Percentiles rank a stretch among this genome's conserved stretches.
Conservation (phyloP, 2,888 invertebrate species). For the Mimumesa dahlbomi region DNA sequence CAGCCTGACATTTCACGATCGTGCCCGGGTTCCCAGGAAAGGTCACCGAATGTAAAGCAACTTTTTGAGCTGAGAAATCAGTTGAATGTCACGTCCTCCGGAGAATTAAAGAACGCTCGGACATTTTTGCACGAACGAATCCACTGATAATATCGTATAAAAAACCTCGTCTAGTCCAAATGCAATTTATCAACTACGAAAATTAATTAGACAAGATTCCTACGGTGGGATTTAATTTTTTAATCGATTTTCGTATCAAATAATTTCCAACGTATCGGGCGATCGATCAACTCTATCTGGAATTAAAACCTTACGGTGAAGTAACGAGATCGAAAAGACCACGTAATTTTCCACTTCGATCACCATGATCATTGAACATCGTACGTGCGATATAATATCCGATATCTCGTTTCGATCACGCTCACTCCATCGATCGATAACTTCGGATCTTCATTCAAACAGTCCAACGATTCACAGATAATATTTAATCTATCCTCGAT, state of each 20-base stretch:
- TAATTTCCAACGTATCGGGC: not conserved
- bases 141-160: no score
- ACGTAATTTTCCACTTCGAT: conserved; percentile 18
- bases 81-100: conserved; percentile 25
- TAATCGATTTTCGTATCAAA: not conserved
- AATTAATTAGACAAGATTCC: no score
- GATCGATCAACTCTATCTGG: not conserved
- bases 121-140: no score
- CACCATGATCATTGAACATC: conserved; percentile 23
- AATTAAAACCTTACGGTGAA: not conserved
- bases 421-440: not conserved
- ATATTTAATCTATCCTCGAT: no score
- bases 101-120: no score
- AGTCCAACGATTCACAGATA: no score
- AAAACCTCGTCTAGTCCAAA: no score
- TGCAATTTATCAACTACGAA: no score
- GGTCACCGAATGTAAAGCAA: conserved; percentile 55
- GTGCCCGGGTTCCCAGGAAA: conserved; percentile 46
- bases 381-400: not conserved
- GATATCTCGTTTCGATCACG: not conserved
- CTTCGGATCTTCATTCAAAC: no score
- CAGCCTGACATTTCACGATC: conserved; percentile 59
- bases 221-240: no score
- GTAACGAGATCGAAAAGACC: not conserved
- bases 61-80: conserved; percentile 43